Percentiles rank a stretch among this genome's conserved stretches.
Evolutionary conservation across 2,888 invertebrate genomes (phyloP).

Genomic region (Abscondita cerata): DNA sequence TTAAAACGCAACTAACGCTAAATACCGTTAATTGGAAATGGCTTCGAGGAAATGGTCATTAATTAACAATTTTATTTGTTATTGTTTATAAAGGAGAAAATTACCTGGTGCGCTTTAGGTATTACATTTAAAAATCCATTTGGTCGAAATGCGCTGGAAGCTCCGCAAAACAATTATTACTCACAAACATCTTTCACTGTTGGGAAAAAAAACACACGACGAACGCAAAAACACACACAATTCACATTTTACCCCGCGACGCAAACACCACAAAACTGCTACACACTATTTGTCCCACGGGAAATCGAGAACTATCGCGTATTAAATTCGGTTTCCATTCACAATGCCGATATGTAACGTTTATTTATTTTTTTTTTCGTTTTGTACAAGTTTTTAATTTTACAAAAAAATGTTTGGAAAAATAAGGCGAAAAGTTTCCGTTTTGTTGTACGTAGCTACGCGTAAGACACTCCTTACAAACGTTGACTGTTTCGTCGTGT

Average conservation of each 20-base stretch:
- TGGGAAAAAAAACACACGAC: not conserved
- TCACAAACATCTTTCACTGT: conserved; percentile 25
- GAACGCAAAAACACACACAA: conserved; percentile 9
- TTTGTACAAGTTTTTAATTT: conserved; percentile 5
- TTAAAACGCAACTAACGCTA: too few species aligned
- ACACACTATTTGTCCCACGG: not conserved
- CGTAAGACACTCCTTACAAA: conserved; percentile 19
- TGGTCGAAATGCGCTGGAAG: conserved; percentile 3
- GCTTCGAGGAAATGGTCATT: too few species aligned
- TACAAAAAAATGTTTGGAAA: conserved; percentile 10
- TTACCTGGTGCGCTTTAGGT: conserved; percentile 12
- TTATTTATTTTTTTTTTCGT: not conserved
- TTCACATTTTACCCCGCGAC: conserved; percentile 25
- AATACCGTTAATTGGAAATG: too few species aligned
- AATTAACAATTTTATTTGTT: too few species aligned
- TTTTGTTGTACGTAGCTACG: conserved; percentile 6
- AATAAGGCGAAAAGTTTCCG: conserved; percentile 15
- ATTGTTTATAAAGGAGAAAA: not conserved
- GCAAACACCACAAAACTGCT: conserved; percentile 8
- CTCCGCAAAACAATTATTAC: conserved; percentile 13
- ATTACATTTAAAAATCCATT: conserved; percentile 29
- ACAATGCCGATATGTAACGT: conserved; percentile 8
- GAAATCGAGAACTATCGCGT: not conserved
- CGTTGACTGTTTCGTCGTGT: conserved; percentile 34
- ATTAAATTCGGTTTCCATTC: conserved; percentile 1